Conservation (phyloP, 2,888 invertebrate genomes). For the Cerceris rybyensis region DNA sequence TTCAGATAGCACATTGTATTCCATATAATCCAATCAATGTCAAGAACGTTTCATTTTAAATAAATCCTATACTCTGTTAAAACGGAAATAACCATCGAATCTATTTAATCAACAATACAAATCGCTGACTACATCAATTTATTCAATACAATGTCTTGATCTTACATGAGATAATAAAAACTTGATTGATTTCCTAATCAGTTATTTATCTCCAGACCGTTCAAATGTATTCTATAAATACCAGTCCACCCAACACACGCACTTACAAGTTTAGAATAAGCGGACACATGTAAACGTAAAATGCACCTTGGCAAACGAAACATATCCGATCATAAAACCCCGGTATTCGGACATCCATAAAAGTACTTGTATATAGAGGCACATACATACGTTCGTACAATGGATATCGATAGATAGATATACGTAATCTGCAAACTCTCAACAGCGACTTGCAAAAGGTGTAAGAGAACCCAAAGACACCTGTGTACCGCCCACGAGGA, state of each 20-base stretch:
- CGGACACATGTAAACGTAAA: neutral
- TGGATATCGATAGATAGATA: constrained; percentile 38
- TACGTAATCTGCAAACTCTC: constrained; percentile 55
- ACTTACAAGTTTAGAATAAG: neutral
- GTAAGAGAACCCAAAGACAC: constrained; percentile 57
- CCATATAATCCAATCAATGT: too few relatives aligned
- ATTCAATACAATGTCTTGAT: too few relatives aligned
- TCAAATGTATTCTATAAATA: neutral
- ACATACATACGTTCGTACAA: too few relatives aligned
- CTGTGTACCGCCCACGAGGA: constrained; percentile 64
- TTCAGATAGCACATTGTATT: too few relatives aligned
- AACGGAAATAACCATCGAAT: too few relatives aligned
- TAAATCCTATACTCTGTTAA: too few relatives aligned
- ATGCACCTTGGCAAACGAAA: constrained; percentile 11
- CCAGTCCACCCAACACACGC: neutral
- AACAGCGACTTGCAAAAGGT: constrained; percentile 24
- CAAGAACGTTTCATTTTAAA: too few relatives aligned
- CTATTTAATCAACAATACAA: too few relatives aligned
- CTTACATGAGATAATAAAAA: too few relatives aligned
- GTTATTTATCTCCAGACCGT: too few relatives aligned
- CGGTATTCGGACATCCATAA: constrained; percentile 45
- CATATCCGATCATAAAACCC: constrained; percentile 41
- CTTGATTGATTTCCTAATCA: too few relatives aligned
- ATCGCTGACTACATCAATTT: too few relatives aligned
- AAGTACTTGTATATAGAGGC: constrained; percentile 46